phyloP scores from a whole-genome alignment of 1,140 invertebrate species.

The Amyelois transitella region DNA sequence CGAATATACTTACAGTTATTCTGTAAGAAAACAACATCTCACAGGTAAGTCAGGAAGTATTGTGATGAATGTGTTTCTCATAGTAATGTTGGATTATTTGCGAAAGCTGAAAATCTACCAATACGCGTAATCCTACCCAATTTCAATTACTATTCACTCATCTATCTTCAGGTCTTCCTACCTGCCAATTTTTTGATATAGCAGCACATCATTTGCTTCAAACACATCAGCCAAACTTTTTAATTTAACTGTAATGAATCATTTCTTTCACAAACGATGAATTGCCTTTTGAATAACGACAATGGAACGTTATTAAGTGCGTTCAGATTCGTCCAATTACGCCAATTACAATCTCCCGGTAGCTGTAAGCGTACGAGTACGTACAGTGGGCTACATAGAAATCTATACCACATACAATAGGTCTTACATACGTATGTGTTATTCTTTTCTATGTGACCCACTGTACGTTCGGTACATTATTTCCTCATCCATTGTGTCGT shows the following conservation, averaged over 20 bases:
- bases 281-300: slow-evolving; percentile 69
- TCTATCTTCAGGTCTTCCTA: background rate
- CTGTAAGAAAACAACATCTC: too few species aligned
- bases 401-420: too few species aligned
- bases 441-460: too few species aligned
- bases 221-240: slow-evolving; percentile 21
- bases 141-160: slow-evolving; percentile 32
- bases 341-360: slow-evolving; percentile 68
- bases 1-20: too few species aligned
- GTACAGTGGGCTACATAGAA: too few species aligned
- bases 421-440: too few species aligned
- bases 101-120: too few species aligned
- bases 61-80: too few species aligned
- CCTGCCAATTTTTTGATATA: background rate
- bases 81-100: too few species aligned
- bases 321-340: slow-evolving; percentile 72
- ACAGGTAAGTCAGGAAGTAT: too few species aligned
- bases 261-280: slow-evolving; percentile 65
- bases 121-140: too few species aligned
- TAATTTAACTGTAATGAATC: slow-evolving; percentile 62
- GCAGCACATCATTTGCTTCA: background rate
- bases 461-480: slow-evolving; percentile 50
- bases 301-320: slow-evolving; percentile 70
- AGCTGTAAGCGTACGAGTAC: slow-evolving; percentile 32
- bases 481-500: slow-evolving; percentile 69